Percentiles rank a stretch among this genome's conserved stretches.
phyloP scores from a whole-genome alignment of 2,113 vertebrate genomes.

The Microtus oregoni region DNA sequence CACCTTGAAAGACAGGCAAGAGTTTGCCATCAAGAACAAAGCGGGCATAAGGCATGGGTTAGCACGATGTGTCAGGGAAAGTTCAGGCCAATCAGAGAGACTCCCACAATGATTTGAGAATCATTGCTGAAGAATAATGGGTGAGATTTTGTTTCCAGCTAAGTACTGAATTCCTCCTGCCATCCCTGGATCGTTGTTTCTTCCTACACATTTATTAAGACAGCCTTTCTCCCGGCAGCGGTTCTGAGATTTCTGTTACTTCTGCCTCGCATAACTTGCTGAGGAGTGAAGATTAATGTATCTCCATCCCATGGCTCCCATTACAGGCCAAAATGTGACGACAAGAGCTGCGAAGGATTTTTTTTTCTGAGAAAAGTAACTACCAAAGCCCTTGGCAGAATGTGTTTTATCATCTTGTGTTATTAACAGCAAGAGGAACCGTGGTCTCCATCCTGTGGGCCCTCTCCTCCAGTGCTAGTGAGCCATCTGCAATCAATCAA shows the following conservation, averaged over 20 bases:
- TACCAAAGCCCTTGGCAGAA: slow-evolving; percentile 30
- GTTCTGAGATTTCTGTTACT: slow-evolving; percentile 14
- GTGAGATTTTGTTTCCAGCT: slow-evolving; percentile 2
- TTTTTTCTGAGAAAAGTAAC: slow-evolving; percentile 1
- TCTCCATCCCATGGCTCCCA: slow-evolving; percentile 11
- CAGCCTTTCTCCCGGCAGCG: background rate
- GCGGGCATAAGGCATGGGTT: background rate
- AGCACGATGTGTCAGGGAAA: background rate
- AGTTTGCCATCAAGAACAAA: background rate
- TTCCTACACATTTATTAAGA: slow-evolving; percentile 5
- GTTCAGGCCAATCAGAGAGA: background rate
- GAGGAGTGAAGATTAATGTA: slow-evolving; percentile 43
- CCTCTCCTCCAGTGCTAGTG: background rate
- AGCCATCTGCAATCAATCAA: slow-evolving; percentile 57
- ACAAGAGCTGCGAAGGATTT: slow-evolving; percentile 34
- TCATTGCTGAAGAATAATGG: background rate
- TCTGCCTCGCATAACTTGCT: background rate
- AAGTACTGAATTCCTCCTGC: background rate
- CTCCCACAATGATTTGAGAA: background rate
- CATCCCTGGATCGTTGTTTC: background rate
- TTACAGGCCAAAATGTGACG: slow-evolving; percentile 47
- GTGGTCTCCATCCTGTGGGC: background rate
- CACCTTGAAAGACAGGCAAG: background rate
- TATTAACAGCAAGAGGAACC: slow-evolving; percentile 28
- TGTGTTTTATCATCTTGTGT: slow-evolving; percentile 48